These are phyloP conservation scores for Alligator mississippiensis DNA, from an alignment of 2,113 vertebrate genomes.

Conservation along the genomic window DNA sequence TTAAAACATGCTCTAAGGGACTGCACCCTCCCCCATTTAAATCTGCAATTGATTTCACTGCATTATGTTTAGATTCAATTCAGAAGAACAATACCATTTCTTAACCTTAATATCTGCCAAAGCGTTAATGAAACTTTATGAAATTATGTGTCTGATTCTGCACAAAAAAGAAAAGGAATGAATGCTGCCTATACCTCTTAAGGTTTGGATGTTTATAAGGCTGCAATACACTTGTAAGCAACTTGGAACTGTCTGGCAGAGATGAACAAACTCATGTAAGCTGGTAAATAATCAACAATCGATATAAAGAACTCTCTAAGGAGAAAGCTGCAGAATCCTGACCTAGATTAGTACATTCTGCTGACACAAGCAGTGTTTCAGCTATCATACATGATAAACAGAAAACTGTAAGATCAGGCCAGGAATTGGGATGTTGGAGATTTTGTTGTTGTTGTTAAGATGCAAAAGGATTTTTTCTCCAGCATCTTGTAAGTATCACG, in stretches of 20 bases:
- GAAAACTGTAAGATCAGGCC: background rate
- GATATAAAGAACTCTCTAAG: background rate
- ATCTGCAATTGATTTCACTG: background rate
- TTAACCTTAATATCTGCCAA: background rate
- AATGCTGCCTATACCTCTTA: background rate
- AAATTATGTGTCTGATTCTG: background rate
- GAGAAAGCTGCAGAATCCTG: background rate
- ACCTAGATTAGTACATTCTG: background rate
- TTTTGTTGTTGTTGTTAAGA: background rate
- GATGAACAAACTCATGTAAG: background rate
- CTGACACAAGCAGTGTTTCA: background rate
- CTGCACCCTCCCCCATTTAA: background rate
- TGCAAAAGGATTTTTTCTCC: background rate
- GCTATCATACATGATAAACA: background rate
- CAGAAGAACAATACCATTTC: background rate
- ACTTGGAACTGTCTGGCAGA: background rate
- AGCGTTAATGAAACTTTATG: background rate
- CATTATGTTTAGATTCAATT: background rate
- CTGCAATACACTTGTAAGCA: constrained; percentile 13
- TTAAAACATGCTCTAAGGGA: background rate
- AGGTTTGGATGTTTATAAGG: background rate
- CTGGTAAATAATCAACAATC: constrained; percentile 8
- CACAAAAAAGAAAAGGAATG: background rate
- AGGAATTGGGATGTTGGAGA: background rate
- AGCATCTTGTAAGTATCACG: background rate